Evolutionary conservation across 37 sponge, comb jelly and placozoan species (phyloP).

Genomic region (Beroe forskalii): DNA sequence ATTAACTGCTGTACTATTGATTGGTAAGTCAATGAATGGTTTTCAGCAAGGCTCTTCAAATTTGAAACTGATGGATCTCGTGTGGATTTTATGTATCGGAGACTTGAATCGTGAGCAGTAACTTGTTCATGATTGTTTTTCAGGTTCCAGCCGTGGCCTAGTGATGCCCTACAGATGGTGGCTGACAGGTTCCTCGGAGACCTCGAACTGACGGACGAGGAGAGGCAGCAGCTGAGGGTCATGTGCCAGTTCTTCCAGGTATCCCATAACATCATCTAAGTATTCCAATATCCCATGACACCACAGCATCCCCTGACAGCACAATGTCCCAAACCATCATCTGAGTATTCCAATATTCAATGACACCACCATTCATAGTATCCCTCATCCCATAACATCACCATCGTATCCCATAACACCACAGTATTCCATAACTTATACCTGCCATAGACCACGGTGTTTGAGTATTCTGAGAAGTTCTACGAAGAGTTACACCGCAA

Average conservation of each 20-base stretch:
- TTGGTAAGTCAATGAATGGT: constrained; percentile 7
- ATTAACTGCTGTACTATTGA: constrained; percentile 64
- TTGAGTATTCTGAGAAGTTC: constrained; percentile 71
- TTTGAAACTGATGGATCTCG: too few relatives aligned
- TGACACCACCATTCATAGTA: too few relatives aligned
- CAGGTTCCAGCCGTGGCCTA: constrained; percentile 84
- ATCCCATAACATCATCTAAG: neutral
- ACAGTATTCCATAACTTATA: too few relatives aligned
- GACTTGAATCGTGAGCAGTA: too few relatives aligned
- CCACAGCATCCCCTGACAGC: too few relatives aligned
- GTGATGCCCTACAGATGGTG: constrained; percentile 98
- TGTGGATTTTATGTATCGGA: too few relatives aligned
- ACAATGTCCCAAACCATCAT: neutral
- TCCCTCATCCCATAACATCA: too few relatives aligned
- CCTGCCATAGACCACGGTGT: neutral
- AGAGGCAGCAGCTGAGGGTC: constrained; percentile 76
- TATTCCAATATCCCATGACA: neutral
- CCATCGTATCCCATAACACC: too few relatives aligned
- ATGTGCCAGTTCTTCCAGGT: constrained; percentile 95
- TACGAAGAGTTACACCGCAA: constrained; percentile 81
- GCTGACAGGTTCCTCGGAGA: constrained; percentile 97
- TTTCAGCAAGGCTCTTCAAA: too few relatives aligned
- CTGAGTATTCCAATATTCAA: constrained; percentile 53
- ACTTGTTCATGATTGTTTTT: too few relatives aligned
- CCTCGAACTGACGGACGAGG: constrained; percentile 78